Conservation (phyloP, 2,113 vertebrate genomes). For the Cyphotilapia sp. region DNA sequence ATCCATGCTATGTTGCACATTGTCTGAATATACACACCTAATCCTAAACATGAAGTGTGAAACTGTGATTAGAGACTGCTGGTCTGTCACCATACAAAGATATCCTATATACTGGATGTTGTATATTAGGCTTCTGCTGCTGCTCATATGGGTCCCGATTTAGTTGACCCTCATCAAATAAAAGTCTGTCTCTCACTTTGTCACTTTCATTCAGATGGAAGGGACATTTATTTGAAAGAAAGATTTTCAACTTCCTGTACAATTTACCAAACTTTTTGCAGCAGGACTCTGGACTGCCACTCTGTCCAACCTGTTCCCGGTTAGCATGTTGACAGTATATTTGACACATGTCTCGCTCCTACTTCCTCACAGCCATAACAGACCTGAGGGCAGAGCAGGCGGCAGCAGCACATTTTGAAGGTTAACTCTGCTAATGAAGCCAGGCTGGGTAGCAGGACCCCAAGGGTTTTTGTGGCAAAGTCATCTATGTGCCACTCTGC, state of each 20-base stretch:
- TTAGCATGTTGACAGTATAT: conserved; percentile 45
- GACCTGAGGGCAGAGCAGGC: conserved; percentile 45
- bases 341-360: conserved; percentile 51
- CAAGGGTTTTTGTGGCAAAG: conserved; percentile 15
- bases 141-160: background rate
- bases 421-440: conserved; percentile 60
- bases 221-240: conserved; percentile 5
- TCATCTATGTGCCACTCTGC: conserved; percentile 38
- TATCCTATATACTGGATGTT: background rate
- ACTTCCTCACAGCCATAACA: conserved; percentile 65
- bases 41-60: conserved; percentile 38
- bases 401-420: conserved; percentile 39
- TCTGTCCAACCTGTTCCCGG: conserved; percentile 49
- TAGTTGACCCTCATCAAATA: background rate
- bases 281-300: conserved; percentile 15
- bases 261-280: conserved; percentile 11
- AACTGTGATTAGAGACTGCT: conserved; percentile 36
- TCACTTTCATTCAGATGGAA: background rate
- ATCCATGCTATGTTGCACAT: conserved; percentile 21
- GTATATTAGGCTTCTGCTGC: background rate
- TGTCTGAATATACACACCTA: conserved; percentile 21
- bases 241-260: conserved; percentile 3
- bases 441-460: conserved; percentile 34
- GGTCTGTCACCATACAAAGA: conserved; percentile 6
- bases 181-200: background rate